phyloP scores from a whole-genome alignment of 2,888 invertebrate species.

The Hydrotaea diabolus region DNA sequence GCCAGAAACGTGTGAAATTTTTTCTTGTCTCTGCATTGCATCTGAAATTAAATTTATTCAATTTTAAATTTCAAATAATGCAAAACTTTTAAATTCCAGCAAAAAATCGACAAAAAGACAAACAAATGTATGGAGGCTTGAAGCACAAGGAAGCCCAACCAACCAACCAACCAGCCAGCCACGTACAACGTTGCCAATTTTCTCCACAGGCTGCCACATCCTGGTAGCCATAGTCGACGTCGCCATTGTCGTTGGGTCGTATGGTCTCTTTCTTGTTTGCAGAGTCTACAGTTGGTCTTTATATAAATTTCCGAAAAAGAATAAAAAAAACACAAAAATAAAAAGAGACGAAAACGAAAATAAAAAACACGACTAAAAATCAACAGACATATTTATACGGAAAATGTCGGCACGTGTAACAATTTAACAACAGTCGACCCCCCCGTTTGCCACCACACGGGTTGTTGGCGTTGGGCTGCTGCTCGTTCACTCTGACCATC shows the following conservation, averaged over 20 bases:
- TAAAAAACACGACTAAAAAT: no score
- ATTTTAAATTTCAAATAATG: no score
- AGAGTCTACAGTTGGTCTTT: constrained; percentile 9
- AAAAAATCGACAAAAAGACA: no score
- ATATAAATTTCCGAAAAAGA: background rate
- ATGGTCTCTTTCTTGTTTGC: background rate
- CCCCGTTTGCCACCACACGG: background rate
- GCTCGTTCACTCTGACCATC: background rate
- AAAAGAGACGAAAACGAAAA: background rate
- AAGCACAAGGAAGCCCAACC: no score
- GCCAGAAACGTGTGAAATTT: no score
- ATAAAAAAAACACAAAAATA: no score
- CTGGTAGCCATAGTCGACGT: background rate
- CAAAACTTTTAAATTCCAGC: no score
- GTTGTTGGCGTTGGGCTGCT: background rate
- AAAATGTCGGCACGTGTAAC: constrained; percentile 62
- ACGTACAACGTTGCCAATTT: constrained; percentile 2
- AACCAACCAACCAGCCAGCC: no score
- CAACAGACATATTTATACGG: constrained; percentile 49
- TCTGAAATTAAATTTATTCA: no score
- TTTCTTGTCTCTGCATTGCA: no score
- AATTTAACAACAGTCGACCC: constrained; percentile 49
- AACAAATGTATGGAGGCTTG: no score
- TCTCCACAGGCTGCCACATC: background rate
- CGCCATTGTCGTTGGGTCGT: background rate